Percentiles rank a stretch among this genome's conserved stretches.
phyloP scores from a whole-genome alignment of 2,113 vertebrate genomes.

The Dipodomys spectabilis region DNA sequence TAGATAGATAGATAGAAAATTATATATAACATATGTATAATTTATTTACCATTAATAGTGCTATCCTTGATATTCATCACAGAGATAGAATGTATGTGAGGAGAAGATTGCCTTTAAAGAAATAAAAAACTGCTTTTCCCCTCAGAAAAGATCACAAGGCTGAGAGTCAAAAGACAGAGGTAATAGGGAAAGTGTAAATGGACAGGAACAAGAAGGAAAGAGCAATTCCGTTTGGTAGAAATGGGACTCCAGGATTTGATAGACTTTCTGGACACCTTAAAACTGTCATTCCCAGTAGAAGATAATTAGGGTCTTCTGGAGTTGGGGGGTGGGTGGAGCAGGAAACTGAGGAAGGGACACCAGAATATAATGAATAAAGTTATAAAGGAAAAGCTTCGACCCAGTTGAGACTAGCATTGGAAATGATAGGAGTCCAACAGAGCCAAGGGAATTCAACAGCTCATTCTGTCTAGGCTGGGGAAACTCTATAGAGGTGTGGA shows the following conservation, averaged over 20 bases:
- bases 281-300: neutral
- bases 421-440: neutral
- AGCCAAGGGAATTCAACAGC: neutral
- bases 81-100: neutral
- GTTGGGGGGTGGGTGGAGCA: too few relatives aligned
- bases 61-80: neutral
- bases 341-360: neutral
- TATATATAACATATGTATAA: too few relatives aligned
- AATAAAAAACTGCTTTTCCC: neutral
- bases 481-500: neutral
- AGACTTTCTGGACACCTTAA: neutral
- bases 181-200: neutral
- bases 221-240: constrained; percentile 21
- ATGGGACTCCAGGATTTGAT: neutral
- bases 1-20: too few relatives aligned
- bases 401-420: neutral
- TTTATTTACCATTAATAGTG: too few relatives aligned
- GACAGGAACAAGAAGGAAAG: neutral
- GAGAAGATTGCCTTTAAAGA: constrained; percentile 16
- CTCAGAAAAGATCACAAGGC: neutral
- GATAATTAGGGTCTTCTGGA: neutral
- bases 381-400: neutral
- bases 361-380: neutral
- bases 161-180: neutral
- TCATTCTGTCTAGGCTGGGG: neutral